A percentile compares a stretch with the other conserved stretches of the same genome.
Evolutionary conservation across 2,113 vertebrate genomes (phyloP).

Genomic region (Ceyx melanurus): DNA sequence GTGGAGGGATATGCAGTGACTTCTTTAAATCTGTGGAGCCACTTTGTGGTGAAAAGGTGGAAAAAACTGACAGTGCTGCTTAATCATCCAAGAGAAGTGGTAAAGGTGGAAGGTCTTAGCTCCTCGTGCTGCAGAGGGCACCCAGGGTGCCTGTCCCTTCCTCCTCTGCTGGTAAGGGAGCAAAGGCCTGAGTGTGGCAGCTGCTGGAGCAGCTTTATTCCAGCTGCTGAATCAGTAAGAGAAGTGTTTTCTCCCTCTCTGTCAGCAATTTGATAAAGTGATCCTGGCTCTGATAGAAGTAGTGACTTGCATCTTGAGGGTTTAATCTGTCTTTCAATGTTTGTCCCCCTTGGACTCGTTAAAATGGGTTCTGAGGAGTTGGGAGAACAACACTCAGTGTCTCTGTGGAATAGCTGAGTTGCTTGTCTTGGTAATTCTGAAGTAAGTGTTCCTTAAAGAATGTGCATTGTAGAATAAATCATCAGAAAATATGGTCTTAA

Average conservation of each 20-base stretch:
- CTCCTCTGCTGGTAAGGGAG: no score
- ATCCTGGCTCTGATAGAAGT: neutral
- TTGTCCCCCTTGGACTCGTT: neutral
- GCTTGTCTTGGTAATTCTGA: neutral
- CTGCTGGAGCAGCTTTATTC: neutral
- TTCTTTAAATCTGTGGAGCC: neutral
- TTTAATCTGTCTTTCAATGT: neutral
- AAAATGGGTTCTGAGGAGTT: neutral
- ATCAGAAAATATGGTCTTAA: neutral
- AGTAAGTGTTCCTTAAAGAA: neutral
- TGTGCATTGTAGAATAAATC: neutral
- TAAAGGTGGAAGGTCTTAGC: neutral
- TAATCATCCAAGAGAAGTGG: neutral
- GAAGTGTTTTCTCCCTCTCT: neutral
- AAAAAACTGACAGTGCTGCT: neutral
- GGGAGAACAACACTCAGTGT: neutral
- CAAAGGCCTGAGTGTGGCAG: rapidly evolving
- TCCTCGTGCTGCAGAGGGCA: rapidly evolving
- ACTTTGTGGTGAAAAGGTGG: neutral
- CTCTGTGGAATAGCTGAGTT: neutral
- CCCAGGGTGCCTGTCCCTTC: neutral
- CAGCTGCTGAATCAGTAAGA: neutral
- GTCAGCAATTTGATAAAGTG: neutral
- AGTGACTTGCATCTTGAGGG: neutral
- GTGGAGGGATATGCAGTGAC: neutral